Evolutionary conservation across 2,888 invertebrate genomes (phyloP), one percentile per base, ranked within the genome.

Genomic region (Ferdinandea cuprea): DNA sequence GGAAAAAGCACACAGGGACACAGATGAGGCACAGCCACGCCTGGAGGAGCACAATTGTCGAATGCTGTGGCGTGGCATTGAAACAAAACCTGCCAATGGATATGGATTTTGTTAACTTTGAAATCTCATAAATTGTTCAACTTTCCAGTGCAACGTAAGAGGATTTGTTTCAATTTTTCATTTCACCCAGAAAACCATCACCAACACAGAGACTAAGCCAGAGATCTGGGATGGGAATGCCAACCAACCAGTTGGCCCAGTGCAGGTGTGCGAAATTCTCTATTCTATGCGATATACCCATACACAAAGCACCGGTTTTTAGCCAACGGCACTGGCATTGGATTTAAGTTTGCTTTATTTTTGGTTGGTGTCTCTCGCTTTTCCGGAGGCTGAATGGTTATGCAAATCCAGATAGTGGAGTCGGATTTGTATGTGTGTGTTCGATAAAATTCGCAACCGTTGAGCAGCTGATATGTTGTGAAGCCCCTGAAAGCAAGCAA

Each of bases 1-100:
- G 0, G 50, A 83, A 13, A 11, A 79, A 25, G 25, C 71, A 2
- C 72, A 68, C 9, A 71, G 73, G 11, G 58, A 85, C 58, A 86
- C 90, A 0, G 86, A 88, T 0, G 88, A 91, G n/a, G 95, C 94
- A 0, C 90, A 91, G 35, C 89, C 91, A 59, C 91, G 96, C 78
- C 88, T 96, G 37, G 95, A 95, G 88, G 95, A 96, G 87, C 93
- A 96, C 85, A 90, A 92, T 13, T 95, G 95, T 88, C 91, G 95
- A 37, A 92, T 95, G 92, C 91, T 93, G 80, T 91, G 91, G 77
- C 91, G 95, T 5, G 94, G 94, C n/a, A 92, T 94, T 80, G 91
- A 92, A 13, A 93, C 93, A 0, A 93, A 94, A 86, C 94, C 94
- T 9, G 91, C 93, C 2, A 94, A 93, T 89, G 94, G 94, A 21